A percentile compares a stretch with the other conserved stretches of the same genome.
Evolutionary conservation across 2,113 vertebrate genomes (phyloP).

Genomic region (Sigmodon hispidus): DNA sequence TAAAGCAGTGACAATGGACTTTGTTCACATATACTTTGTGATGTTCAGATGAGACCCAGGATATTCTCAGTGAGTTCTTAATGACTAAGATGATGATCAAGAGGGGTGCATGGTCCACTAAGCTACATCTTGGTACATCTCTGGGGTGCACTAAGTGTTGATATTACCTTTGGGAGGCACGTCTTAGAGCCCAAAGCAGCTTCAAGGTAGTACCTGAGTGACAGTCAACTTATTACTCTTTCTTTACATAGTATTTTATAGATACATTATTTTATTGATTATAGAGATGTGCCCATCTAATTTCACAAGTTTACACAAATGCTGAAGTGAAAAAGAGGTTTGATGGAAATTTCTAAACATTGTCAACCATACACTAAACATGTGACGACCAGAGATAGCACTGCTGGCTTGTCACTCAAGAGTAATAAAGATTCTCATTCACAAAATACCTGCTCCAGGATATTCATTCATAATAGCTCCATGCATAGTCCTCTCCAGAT

Average conservation of each 20-base stretch:
- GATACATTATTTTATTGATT: not conserved
- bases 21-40: not conserved
- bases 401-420: not conserved
- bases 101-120: not conserved
- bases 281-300: not conserved
- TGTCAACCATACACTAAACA: not conserved
- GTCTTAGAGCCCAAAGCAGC: not conserved
- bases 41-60: not conserved
- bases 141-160: not conserved
- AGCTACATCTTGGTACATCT: not conserved
- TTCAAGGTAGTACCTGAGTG: not conserved
- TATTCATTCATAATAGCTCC: not conserved
- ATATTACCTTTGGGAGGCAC: not conserved
- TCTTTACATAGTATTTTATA: not conserved
- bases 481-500: accelerated
- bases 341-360: not conserved
- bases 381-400: not conserved
- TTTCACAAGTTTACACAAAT: not conserved
- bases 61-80: no score
- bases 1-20: not conserved
- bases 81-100: not conserved
- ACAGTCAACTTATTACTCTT: not conserved
- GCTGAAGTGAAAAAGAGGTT: not conserved
- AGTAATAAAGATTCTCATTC: not conserved
- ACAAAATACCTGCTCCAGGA: not conserved